Percentiles rank a stretch among this genome's conserved stretches.
Evolutionary conservation across 2,113 vertebrate species (phyloP).

Genomic region (Petroica traversi): DNA sequence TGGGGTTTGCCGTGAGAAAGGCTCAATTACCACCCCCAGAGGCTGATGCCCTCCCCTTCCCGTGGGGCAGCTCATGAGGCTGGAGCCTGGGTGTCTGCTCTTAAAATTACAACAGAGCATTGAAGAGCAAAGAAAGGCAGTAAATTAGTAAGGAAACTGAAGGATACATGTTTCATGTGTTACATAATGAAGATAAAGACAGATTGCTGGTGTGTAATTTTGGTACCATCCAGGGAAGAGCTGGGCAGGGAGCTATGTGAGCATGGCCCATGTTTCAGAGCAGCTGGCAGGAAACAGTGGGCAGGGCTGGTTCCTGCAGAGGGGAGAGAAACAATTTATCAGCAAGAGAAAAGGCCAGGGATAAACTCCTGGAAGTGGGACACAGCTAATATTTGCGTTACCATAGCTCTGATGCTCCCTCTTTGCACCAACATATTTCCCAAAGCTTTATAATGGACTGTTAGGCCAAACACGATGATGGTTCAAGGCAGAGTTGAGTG

Average conservation of each 20-base stretch:
- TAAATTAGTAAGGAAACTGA: background rate
- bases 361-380: background rate
- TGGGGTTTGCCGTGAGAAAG: fast-evolving
- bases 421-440: background rate
- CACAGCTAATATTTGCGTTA: background rate
- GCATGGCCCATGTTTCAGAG: background rate
- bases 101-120: background rate
- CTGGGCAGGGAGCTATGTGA: background rate
- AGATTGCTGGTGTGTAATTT: background rate
- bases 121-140: background rate
- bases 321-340: background rate
- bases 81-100: background rate
- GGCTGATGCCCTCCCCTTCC: background rate
- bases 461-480: background rate
- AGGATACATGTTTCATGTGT: background rate
- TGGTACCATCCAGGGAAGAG: background rate
- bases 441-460: background rate
- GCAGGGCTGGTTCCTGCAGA: background rate
- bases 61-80: background rate
- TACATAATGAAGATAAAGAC: background rate
- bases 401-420: background rate
- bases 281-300: background rate
- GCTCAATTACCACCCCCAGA: background rate
- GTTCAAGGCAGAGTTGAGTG: background rate
- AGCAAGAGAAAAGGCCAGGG: background rate